A percentile compares a stretch with the other conserved stretches of the same genome.
phyloP scores from a whole-genome alignment of 1,140 invertebrate genomes.

The Dreissena rostriformis region DNA sequence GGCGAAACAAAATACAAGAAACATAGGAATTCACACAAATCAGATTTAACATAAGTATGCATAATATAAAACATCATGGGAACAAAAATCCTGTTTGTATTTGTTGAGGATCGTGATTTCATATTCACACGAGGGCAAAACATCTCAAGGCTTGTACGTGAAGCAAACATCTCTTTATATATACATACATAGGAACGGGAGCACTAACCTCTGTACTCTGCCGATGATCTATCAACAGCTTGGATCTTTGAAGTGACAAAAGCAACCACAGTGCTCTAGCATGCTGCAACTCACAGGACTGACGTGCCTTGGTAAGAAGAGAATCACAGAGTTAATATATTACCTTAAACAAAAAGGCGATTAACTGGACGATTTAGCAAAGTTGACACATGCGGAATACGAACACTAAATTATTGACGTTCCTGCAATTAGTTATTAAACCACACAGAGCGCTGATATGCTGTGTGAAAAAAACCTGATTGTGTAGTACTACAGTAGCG shows the following conservation, averaged over 20 bases:
- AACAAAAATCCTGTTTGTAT: background rate
- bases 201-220: conserved; percentile 33
- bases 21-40: no score
- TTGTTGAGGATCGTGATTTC: background rate
- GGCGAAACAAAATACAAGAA: no score
- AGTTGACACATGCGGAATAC: no score
- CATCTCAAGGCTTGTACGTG: background rate
- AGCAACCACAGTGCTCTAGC: conserved; percentile 62
- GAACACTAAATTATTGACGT: no score
- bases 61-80: background rate
- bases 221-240: conserved; percentile 29
- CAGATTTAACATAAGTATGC: background rate
- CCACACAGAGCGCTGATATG: no score
- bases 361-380: no score
- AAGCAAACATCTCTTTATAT: background rate
- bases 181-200: background rate
- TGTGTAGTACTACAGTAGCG: no score
- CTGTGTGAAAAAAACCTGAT: no score
- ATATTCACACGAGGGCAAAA: background rate
- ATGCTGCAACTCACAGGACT: conserved; percentile 57
- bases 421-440: no score
- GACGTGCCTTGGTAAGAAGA: conserved; percentile 45
- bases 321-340: background rate
- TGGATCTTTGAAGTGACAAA: conserved; percentile 56
- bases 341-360: background rate